phyloP scores from a whole-genome alignment of 35 echinoderm and acorn worm genomes.

The Amphiura filiformis region DNA sequence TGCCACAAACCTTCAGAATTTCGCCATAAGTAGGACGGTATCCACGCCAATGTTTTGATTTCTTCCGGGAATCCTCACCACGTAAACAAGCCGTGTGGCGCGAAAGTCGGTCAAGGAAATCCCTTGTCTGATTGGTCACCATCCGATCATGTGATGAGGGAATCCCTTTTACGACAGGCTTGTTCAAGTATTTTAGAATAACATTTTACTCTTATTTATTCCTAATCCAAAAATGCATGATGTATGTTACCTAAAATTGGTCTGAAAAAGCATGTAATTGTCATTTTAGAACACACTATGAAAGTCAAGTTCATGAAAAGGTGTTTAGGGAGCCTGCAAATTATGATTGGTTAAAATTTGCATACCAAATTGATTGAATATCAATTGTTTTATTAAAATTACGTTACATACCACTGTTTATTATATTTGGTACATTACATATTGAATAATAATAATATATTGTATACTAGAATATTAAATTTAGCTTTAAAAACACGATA shows the following conservation, averaged over 20 bases:
- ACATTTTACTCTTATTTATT: not conserved
- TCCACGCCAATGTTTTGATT: not conserved
- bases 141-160: constrained; percentile 36
- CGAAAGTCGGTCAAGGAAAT: constrained; percentile 35
- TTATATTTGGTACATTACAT: too few relatives aligned
- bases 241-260: too few relatives aligned
- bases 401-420: too few relatives aligned
- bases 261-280: too few relatives aligned
- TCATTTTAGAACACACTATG: not conserved
- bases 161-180: constrained; percentile 11
- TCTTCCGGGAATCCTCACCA: not conserved
- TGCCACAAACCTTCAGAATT: not conserved
- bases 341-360: constrained; percentile 4
- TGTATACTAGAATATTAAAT: too few relatives aligned
- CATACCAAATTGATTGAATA: not conserved
- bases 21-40: not conserved
- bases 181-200: not conserved
- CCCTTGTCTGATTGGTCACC: constrained; percentile 40
- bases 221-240: not conserved
- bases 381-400: too few relatives aligned
- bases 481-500: too few relatives aligned
- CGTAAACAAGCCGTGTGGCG: constrained; percentile 14
- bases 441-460: too few relatives aligned
- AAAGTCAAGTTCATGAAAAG: constrained; percentile 9
- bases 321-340: not conserved